phyloP scores from a whole-genome alignment of 2,797 vertebrate genomes.

The Babyrousa celebensis region DNA sequence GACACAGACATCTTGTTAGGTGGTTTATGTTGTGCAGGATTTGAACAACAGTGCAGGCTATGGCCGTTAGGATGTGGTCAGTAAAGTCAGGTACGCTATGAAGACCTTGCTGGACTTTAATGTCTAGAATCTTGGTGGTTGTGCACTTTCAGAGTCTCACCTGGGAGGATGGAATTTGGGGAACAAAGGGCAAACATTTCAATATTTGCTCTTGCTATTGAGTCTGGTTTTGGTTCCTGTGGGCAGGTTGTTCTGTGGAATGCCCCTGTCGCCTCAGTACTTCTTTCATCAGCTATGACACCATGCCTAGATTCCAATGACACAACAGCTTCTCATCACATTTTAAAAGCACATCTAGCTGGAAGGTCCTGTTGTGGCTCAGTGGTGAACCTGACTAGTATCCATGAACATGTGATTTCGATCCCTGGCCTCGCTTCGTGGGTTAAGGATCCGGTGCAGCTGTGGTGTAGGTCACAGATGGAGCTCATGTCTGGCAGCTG shows the following conservation, averaged over 20 bases:
- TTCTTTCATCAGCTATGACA: not conserved
- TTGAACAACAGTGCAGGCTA: not conserved
- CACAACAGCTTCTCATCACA: not conserved
- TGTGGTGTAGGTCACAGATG: too few relatives aligned
- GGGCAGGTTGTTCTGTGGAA: not conserved
- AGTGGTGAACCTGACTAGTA: too few relatives aligned
- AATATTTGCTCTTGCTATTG: not conserved
- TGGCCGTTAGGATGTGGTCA: not conserved
- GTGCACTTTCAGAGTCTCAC: not conserved
- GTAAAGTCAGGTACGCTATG: not conserved
- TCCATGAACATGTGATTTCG: too few relatives aligned
- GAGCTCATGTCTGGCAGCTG: too few relatives aligned
- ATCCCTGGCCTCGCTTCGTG: too few relatives aligned
- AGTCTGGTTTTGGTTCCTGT: not conserved
- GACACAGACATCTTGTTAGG: not conserved
- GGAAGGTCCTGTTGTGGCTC: not conserved
- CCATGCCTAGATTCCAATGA: not conserved
- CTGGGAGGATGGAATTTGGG: not conserved
- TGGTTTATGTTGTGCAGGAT: not conserved
- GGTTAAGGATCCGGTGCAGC: too few relatives aligned
- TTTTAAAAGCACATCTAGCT: not conserved
- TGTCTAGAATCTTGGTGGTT: not conserved
- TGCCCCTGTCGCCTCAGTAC: not conserved
- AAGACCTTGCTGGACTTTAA: not conserved
- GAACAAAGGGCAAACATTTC: not conserved